Evolutionary conservation across 2,888 invertebrate species (phyloP).

Genomic region (Tachina lurida): DNA sequence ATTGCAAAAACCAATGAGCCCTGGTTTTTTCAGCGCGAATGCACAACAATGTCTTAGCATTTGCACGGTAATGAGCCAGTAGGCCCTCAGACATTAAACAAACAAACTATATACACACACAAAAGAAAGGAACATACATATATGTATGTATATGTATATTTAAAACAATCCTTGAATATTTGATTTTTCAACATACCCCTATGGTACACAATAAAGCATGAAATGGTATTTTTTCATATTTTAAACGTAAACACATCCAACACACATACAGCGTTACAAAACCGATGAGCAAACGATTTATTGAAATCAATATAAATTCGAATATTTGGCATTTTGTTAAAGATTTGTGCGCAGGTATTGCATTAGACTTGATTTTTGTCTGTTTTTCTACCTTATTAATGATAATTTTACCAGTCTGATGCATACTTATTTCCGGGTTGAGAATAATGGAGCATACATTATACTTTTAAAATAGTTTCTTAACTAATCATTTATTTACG

Average conservation of each 20-base stretch:
- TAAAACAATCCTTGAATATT: not conserved
- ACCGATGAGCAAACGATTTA: slow-evolving; percentile 75
- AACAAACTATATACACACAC: slow-evolving; percentile 71
- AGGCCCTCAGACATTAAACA: slow-evolving; percentile 76
- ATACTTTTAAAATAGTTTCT: slow-evolving; percentile 50
- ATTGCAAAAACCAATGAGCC: slow-evolving; percentile 74
- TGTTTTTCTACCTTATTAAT: slow-evolving; percentile 67
- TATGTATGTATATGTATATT: too few species aligned
- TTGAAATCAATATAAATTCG: slow-evolving; percentile 72
- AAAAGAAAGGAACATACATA: not conserved
- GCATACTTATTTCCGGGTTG: slow-evolving; percentile 61
- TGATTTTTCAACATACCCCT: slow-evolving; percentile 71
- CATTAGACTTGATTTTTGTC: slow-evolving; percentile 16
- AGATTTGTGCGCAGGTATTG: not conserved
- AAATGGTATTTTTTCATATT: slow-evolving; percentile 72
- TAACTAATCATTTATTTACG: slow-evolving; percentile 56
- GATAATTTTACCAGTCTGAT: slow-evolving; percentile 72
- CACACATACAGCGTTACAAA: slow-evolving; percentile 74
- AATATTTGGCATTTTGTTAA: slow-evolving; percentile 68
- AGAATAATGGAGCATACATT: slow-evolving; percentile 21
- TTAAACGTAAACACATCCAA: slow-evolving; percentile 73
- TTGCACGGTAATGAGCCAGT: slow-evolving; percentile 74
- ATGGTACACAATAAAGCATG: slow-evolving; percentile 75
- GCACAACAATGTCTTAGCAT: slow-evolving; percentile 70
- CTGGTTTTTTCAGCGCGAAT: slow-evolving; percentile 72